These are phyloP conservation scores for Tamias sibiricus DNA, from an alignment of 2,113 vertebrate genomes.

Conservation along the genomic window DNA sequence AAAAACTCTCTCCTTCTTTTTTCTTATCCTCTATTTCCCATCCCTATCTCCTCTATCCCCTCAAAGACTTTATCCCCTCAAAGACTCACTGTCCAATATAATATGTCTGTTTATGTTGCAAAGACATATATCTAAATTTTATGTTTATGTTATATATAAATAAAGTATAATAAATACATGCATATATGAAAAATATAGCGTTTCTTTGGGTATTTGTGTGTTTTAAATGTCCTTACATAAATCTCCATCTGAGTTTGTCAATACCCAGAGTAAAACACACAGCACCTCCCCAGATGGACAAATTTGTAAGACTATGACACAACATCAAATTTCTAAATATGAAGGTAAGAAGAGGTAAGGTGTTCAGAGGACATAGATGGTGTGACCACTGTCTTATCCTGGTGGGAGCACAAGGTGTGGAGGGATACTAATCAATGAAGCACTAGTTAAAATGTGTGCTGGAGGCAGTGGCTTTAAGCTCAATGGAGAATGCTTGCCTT, in stretches of 20 bases:
- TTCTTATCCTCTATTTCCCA: neutral
- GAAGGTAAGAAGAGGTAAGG: neutral
- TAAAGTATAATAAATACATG: neutral
- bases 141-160: neutral
- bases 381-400: neutral
- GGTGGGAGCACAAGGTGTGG: neutral
- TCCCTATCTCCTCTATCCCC: neutral
- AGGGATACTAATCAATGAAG: neutral
- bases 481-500: neutral
- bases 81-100: neutral
- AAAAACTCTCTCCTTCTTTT: neutral
- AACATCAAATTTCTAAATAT: neutral
- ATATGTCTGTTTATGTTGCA: neutral
- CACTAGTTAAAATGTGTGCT: neutral
- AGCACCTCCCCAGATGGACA: neutral
- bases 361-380: neutral
- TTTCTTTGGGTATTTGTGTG: neutral
- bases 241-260: slow-evolving; percentile 3
- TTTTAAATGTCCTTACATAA: slow-evolving; percentile 52
- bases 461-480: neutral
- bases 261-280: neutral
- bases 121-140: slow-evolving; percentile 17
- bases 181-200: neutral
- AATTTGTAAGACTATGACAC: neutral
- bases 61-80: neutral